A percentile compares a stretch with the other conserved stretches of the same genome.
Conservation (phyloP, 2,888 invertebrate genomes). For the Pandemis cinnamomeana region DNA sequence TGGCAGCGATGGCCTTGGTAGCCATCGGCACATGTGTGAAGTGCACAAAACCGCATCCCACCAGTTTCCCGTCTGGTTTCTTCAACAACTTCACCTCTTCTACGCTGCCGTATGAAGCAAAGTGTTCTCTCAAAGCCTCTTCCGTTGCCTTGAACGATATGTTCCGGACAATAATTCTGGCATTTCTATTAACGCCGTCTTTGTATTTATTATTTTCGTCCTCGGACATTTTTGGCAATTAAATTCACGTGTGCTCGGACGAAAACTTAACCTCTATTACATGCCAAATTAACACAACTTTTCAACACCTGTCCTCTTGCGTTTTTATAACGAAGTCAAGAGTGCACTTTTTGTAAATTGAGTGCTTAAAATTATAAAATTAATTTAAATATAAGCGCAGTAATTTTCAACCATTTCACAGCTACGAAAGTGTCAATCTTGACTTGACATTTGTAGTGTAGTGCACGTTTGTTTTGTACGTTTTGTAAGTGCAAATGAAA, state of each 20-base stretch:
- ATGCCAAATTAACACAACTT: neutral
- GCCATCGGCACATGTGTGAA: conserved; percentile 91
- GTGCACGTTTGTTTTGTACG: too few relatives aligned
- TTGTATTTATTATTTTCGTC: conserved; percentile 57
- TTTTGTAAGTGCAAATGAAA: too few relatives aligned
- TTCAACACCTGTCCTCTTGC: too few relatives aligned
- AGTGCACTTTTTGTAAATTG: too few relatives aligned
- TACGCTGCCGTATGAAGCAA: conserved; percentile 89
- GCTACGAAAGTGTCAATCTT: too few relatives aligned
- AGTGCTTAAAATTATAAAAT: too few relatives aligned
- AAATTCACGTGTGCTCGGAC: conserved; percentile 51
- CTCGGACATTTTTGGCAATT: conserved; percentile 53
- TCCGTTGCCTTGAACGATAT: conserved; percentile 89
- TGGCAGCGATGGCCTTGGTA: conserved; percentile 89
- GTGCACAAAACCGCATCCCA: conserved; percentile 96
- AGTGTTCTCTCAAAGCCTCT: conserved; percentile 88
- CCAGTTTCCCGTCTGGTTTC: conserved; percentile 89
- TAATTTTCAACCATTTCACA: too few relatives aligned
- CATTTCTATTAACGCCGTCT: conserved; percentile 71
- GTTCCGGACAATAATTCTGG: conserved; percentile 88
- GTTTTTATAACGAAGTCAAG: too few relatives aligned
- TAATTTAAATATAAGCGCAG: too few relatives aligned
- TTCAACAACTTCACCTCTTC: conserved; percentile 90
- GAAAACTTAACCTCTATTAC: conserved; percentile 57
- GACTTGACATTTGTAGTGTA: too few relatives aligned